A percentile compares a stretch with the other conserved stretches of the same genome.
Conservation (phyloP, 2,888 invertebrate genomes). For the Anarsia innoxiella region DNA sequence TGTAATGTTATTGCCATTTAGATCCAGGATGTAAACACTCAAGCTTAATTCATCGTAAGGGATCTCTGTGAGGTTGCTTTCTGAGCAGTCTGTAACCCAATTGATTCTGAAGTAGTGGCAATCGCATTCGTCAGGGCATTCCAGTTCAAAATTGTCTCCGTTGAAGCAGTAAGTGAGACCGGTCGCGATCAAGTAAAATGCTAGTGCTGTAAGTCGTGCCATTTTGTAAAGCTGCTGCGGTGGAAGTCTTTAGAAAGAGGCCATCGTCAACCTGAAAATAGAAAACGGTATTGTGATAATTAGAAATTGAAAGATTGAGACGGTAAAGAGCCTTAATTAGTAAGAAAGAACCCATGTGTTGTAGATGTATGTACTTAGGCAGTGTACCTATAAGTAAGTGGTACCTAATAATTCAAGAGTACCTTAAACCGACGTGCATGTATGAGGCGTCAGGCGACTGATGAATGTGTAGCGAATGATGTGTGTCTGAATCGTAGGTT, state of each 20-base stretch:
- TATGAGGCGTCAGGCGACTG: too few species aligned
- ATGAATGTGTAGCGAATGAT: too few species aligned
- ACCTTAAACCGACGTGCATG: too few species aligned
- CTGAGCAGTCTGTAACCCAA: constrained; percentile 86
- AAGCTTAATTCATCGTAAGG: constrained; percentile 81
- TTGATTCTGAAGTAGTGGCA: constrained; percentile 85
- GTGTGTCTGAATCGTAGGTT: too few species aligned
- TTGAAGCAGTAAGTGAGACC: constrained; percentile 58
- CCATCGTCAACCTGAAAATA: constrained; percentile 27
- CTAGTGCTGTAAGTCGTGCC: constrained; percentile 38
- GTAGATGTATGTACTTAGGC: too few species aligned
- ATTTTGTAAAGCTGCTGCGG: constrained; percentile 27
- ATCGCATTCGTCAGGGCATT: constrained; percentile 84
- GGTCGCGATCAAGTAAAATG: constrained; percentile 38
- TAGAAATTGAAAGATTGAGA: too few species aligned
- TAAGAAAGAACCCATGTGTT: too few species aligned
- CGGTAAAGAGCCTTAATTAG: too few species aligned
- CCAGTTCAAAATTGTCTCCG: constrained; percentile 78
- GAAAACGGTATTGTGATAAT: too few species aligned
- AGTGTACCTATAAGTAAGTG: too few species aligned
- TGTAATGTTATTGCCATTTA: constrained; percentile 81
- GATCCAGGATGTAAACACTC: constrained; percentile 81
- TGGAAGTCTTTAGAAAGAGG: constrained; percentile 22
- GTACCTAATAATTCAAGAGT: too few species aligned
- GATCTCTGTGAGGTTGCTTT: constrained; percentile 81